Evolutionary conservation across 2,797 vertebrate genomes (phyloP).

Genomic region (Capromys pilorides): DNA sequence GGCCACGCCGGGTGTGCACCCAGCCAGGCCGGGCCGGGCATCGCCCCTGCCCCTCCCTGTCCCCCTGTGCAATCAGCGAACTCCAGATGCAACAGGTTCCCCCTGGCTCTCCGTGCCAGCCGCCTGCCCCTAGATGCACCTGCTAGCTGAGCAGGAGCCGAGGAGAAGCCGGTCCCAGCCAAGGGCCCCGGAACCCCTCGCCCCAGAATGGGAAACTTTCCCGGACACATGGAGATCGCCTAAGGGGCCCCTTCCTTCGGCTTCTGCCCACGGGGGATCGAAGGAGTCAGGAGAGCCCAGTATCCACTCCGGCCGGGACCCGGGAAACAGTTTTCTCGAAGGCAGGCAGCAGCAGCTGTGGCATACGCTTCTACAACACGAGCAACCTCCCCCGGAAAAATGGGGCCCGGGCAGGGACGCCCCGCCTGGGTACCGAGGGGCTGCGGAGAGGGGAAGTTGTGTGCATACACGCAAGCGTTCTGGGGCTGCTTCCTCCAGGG

Average conservation of each 20-base stretch:
- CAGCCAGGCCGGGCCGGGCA: neutral
- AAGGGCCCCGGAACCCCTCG: neutral
- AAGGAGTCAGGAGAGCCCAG: neutral
- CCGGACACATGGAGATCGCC: neutral
- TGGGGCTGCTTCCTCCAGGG: slow-evolving; percentile 48
- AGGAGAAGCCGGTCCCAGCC: neutral
- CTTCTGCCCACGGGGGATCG: neutral
- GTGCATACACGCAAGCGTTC: slow-evolving; percentile 55
- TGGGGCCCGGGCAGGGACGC: slow-evolving; percentile 37
- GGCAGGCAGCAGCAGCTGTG: slow-evolving; percentile 52
- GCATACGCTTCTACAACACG: slow-evolving; percentile 65
- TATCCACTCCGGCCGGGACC: neutral
- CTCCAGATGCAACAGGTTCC: slow-evolving; percentile 79
- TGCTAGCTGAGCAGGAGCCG: neutral
- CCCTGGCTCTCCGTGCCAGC: slow-evolving; percentile 25
- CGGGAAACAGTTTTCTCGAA: slow-evolving; percentile 29
- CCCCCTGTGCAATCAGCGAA: slow-evolving; percentile 42
- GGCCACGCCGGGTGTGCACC: neutral
- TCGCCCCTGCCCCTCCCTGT: slow-evolving; percentile 3
- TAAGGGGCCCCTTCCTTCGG: neutral
- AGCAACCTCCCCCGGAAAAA: slow-evolving; percentile 33
- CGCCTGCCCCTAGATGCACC: slow-evolving; percentile 24
- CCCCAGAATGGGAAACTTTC: slow-evolving; percentile 63
- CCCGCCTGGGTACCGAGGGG: slow-evolving; percentile 25
- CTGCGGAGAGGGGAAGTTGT: slow-evolving; percentile 18